A percentile compares a stretch with the other conserved stretches of the same genome.
phyloP scores from a whole-genome alignment of 2,797 vertebrate species.

The Peromyscus melanophrys region DNA sequence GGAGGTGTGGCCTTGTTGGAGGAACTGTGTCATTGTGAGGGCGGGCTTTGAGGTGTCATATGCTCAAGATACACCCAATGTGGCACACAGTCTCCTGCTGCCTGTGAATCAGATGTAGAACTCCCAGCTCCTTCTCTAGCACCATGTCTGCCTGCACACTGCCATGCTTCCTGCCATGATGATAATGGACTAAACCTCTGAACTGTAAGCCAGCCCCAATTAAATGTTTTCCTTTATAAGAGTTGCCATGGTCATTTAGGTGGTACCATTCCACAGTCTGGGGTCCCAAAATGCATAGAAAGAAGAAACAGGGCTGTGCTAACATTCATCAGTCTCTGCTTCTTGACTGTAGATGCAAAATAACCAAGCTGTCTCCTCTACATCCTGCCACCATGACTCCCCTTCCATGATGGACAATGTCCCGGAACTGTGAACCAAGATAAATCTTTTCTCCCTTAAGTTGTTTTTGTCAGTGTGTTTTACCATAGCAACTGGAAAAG shows the following conservation, averaged over 20 bases:
- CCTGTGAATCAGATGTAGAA: no score
- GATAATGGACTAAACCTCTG: no score
- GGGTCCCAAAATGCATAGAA: neutral
- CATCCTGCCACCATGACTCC: neutral
- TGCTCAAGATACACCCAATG: no score
- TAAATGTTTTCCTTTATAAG: no score
- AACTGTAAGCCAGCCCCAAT: no score
- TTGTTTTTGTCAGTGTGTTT: neutral
- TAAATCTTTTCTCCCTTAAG: neutral
- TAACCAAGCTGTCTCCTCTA: neutral
- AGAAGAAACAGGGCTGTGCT: neutral
- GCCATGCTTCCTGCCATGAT: no score
- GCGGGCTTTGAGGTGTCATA: no score
- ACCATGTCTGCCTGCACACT: no score
- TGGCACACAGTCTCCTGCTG: no score
- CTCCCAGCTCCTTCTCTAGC: no score
- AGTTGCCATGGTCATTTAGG: neutral
- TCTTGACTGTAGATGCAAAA: neutral
- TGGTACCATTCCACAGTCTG: neutral
- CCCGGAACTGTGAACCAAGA: neutral
- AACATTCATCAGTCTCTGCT: neutral
- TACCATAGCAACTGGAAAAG: neutral
- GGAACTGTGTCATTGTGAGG: no score
- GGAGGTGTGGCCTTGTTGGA: no score
- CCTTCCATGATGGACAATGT: neutral